These are phyloP conservation scores for Gonatopus flavifemur DNA, from an alignment of 1,140 invertebrate genomes.

Conservation along the genomic window DNA sequence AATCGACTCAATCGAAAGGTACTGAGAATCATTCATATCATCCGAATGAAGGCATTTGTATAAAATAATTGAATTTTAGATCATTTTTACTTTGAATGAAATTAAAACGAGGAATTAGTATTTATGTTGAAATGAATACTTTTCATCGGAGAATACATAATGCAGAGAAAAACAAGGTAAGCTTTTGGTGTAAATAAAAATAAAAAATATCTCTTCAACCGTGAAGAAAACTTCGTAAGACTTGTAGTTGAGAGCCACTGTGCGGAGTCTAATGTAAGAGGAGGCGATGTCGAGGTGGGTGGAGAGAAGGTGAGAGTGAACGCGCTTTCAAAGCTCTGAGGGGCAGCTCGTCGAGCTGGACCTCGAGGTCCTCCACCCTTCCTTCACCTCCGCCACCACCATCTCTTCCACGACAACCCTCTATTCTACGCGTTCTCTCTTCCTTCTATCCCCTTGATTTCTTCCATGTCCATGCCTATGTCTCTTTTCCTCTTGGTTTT, in stretches of 20 bases:
- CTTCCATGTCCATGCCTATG: slow-evolving; percentile 1
- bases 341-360: slow-evolving; percentile 47
- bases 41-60: no score
- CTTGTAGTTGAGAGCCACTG: slow-evolving; percentile 30
- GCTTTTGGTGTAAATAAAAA: no score
- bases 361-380: slow-evolving; percentile 39
- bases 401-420: slow-evolving; percentile 27
- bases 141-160: no score
- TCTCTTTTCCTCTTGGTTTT: slow-evolving; percentile 17
- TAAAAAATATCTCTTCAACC: no score
- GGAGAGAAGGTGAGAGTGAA: slow-evolving; percentile 38
- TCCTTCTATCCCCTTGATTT: slow-evolving; percentile 8
- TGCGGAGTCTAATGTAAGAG: slow-evolving; percentile 38
- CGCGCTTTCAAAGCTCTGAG: slow-evolving; percentile 40
- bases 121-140: no score
- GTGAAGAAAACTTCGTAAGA: background rate
- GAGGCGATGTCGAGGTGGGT: slow-evolving; percentile 29
- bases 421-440: slow-evolving; percentile 19
- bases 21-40: no score
- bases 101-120: no score
- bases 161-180: no score
- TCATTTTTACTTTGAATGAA: no score
- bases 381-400: slow-evolving; percentile 9
- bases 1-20: no score
- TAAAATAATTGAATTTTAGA: no score